Evolutionary conservation across 2,888 invertebrate species (phyloP).

Genomic region (Cryptops parisi): DNA sequence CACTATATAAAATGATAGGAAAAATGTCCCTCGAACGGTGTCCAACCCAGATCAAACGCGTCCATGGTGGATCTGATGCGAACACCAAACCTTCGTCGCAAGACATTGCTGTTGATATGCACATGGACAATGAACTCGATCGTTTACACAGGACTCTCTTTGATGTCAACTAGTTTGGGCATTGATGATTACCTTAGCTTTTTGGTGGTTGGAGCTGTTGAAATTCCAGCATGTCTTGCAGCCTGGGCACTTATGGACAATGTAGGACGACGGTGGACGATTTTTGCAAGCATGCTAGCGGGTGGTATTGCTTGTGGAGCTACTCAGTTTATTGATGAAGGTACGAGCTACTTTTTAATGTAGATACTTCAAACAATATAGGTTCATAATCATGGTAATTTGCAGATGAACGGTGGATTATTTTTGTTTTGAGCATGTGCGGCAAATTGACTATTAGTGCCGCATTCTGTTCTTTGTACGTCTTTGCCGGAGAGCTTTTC

Average conservation of each 20-base stretch:
- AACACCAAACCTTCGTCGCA: slow-evolving; percentile 11
- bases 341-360: background rate
- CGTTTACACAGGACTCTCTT: slow-evolving; percentile 22
- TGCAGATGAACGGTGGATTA: slow-evolving; percentile 38
- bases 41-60: background rate
- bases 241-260: slow-evolving; percentile 16
- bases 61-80: slow-evolving; percentile 8
- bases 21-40: background rate
- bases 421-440: slow-evolving; percentile 47
- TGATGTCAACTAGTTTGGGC: slow-evolving; percentile 21
- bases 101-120: slow-evolving; percentile 9
- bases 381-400: background rate
- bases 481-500: slow-evolving; percentile 49
- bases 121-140: slow-evolving; percentile 21
- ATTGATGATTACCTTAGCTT: slow-evolving; percentile 21
- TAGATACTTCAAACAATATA: background rate
- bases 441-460: slow-evolving; percentile 52
- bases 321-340: slow-evolving; percentile 37
- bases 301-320: slow-evolving; percentile 31
- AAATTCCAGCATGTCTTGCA: slow-evolving; percentile 21
- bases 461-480: slow-evolving; percentile 52
- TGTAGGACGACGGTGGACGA: slow-evolving; percentile 17
- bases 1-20: background rate
- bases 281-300: slow-evolving; percentile 18
- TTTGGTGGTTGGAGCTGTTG: slow-evolving; percentile 21